Evolutionary conservation across 2,888 invertebrate genomes (phyloP).

Genomic region (Pandemis corylana): DNA sequence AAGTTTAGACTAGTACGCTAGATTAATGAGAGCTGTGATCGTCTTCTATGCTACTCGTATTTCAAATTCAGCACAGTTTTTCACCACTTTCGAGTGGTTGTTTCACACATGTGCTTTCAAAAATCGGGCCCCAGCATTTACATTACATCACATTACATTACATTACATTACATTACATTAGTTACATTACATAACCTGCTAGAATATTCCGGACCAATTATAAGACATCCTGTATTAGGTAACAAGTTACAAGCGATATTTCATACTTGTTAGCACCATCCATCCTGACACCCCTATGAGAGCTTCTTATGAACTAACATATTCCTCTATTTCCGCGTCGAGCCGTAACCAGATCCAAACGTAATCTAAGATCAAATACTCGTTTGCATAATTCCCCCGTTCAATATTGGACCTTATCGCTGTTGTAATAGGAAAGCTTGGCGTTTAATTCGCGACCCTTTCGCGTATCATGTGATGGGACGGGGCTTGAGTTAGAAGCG

Average conservation of each 20-base stretch:
- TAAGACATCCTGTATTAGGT: not conserved
- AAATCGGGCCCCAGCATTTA: too few relatives aligned
- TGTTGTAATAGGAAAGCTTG: slow-evolving; percentile 19
- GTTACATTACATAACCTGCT: too few relatives aligned
- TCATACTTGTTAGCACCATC: not conserved
- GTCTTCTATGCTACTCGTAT: too few relatives aligned
- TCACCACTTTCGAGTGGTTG: too few relatives aligned
- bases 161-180: too few relatives aligned
- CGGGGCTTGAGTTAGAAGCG: not conserved
- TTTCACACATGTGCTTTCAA: too few relatives aligned
- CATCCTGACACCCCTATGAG: not conserved
- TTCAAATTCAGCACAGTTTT: too few relatives aligned
- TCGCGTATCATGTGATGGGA: slow-evolving; percentile 17
- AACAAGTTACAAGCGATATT: not conserved
- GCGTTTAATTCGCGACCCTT: slow-evolving; percentile 35
- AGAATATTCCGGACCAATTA: too few relatives aligned
- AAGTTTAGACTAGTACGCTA: too few relatives aligned
- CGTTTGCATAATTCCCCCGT: slow-evolving; percentile 37
- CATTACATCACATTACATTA: too few relatives aligned
- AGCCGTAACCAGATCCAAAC: slow-evolving; percentile 37
- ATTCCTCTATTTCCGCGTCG: slow-evolving; percentile 31
- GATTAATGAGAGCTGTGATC: too few relatives aligned
- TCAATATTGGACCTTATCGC: slow-evolving; percentile 30
- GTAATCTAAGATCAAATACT: slow-evolving; percentile 42
- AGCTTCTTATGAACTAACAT: slow-evolving; percentile 23